A percentile compares a stretch with the other conserved stretches of the same genome.
phyloP scores from a whole-genome alignment of 2,113 vertebrate genomes.

The Dicaeum eximium region DNA sequence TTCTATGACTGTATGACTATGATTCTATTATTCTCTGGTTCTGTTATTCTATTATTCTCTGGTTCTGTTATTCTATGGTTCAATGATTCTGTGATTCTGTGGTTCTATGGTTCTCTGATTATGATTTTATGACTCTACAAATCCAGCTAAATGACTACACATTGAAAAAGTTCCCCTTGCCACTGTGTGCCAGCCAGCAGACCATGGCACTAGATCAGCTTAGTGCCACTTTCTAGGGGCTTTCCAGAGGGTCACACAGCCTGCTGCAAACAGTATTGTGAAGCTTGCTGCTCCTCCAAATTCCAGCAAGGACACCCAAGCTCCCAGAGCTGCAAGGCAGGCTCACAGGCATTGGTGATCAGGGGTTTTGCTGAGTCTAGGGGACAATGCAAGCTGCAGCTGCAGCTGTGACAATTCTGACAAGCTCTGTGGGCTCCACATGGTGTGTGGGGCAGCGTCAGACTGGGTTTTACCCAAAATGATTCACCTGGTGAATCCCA shows the following conservation, averaged over 20 bases:
- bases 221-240: background rate
- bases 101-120: accelerated
- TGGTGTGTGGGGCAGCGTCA: background rate
- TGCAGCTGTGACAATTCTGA: background rate
- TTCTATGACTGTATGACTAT: too few species aligned
- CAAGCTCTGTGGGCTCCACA: background rate
- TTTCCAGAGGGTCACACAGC: background rate
- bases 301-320: background rate
- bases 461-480: background rate
- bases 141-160: background rate
- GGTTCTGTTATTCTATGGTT: accelerated
- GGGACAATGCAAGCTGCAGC: background rate
- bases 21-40: accelerated
- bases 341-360: accelerated
- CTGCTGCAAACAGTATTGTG: background rate
- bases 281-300: background rate
- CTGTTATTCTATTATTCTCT: accelerated
- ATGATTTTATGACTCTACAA: background rate
- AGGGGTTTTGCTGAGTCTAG: background rate
- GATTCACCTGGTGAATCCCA: background rate
- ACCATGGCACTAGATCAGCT: accelerated
- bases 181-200: background rate
- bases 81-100: accelerated
- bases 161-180: background rate
- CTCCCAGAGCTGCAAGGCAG: background rate